phyloP scores from a whole-genome alignment of 2,797 vertebrate genomes.

The Nasua narica region DNA sequence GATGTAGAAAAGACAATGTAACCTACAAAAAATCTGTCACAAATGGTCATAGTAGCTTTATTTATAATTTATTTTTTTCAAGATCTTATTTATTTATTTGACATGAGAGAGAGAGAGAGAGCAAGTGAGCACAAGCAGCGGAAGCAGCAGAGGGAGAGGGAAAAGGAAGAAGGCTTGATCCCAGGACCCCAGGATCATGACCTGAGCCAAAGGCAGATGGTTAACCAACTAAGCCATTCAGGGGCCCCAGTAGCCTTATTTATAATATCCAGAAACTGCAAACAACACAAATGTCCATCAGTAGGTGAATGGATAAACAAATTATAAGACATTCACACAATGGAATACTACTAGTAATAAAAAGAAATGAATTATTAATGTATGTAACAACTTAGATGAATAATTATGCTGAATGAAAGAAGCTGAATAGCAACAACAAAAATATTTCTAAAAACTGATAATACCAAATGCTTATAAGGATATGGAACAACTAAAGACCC shows the following conservation, averaged over 20 bases:
- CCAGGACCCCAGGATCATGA: too few relatives aligned
- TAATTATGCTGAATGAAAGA: not conserved
- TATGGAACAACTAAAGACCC: not conserved
- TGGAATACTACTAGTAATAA: not conserved
- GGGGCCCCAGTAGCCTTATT: not conserved
- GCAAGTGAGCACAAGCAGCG: not conserved
- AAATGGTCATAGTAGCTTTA: not conserved
- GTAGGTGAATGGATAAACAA: not conserved
- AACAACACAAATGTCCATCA: not conserved
- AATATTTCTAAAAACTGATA: not conserved
- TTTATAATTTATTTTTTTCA: not conserved
- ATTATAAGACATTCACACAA: not conserved
- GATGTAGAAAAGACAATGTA: not conserved
- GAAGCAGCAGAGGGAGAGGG: not conserved
- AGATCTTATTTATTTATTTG: not conserved
- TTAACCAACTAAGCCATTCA: not conserved
- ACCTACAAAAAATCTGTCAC: not conserved
- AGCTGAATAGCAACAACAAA: not conserved
- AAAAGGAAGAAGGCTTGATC: not conserved
- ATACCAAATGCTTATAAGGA: not conserved
- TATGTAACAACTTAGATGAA: not conserved
- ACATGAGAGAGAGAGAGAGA: not conserved
- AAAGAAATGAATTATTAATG: not conserved
- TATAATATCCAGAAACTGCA: not conserved
- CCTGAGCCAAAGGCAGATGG: not conserved